Conservation (phyloP, 1,140 invertebrate genomes). For the Popillia japonica region DNA sequence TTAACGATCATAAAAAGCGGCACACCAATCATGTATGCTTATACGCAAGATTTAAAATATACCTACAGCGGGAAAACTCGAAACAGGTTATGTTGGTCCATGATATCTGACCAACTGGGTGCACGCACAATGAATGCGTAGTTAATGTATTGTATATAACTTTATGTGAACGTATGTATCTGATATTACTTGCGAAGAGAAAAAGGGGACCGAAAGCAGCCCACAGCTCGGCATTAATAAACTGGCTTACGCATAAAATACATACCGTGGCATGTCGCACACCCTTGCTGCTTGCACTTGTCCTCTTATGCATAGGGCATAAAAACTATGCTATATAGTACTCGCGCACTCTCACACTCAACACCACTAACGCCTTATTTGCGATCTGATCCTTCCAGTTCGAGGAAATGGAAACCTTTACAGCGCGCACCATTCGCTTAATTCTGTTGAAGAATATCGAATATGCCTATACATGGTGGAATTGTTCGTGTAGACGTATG, state of each 20-base stretch:
- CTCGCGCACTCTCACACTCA: slow-evolving; percentile 26
- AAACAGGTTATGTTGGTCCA: background rate
- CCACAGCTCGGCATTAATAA: background rate
- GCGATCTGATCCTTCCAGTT: slow-evolving; percentile 6
- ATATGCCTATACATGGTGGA: background rate
- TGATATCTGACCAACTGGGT: slow-evolving; percentile 1
- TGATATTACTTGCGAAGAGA: background rate
- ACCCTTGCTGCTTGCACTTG: slow-evolving; percentile 38
- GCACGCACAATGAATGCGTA: background rate
- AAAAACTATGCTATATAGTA: slow-evolving; percentile 9
- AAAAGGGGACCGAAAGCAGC: background rate
- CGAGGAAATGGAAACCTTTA: background rate
- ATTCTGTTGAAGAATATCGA: background rate
- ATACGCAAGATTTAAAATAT: background rate
- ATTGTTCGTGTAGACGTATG: background rate
- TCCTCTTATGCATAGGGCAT: slow-evolving; percentile 39
- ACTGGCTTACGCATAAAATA: slow-evolving; percentile 27
- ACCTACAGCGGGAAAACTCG: background rate
- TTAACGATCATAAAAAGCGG: no score
- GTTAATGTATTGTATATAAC: background rate
- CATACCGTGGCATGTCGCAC: slow-evolving; percentile 39
- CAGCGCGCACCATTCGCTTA: background rate
- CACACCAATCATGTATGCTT: no score
- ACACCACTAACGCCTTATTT: slow-evolving; percentile 7
- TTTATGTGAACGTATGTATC: background rate